These are phyloP conservation scores for Eilema caniola DNA, from an alignment of 2,888 invertebrate genomes.

Conservation along the genomic window DNA sequence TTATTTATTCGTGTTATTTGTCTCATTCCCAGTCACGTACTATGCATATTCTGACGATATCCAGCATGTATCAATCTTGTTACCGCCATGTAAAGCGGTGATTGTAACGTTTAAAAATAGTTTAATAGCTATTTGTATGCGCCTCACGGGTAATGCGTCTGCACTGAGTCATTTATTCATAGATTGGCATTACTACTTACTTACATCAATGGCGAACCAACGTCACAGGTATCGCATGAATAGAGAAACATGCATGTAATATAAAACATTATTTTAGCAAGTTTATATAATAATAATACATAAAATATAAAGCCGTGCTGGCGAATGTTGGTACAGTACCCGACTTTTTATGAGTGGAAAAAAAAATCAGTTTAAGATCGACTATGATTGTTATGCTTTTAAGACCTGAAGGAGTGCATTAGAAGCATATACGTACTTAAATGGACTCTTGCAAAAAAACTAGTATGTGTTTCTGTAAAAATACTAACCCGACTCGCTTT, in stretches of 20 bases:
- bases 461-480: neutral
- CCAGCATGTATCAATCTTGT: constrained; percentile 36
- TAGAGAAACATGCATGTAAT: constrained; percentile 12
- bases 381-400: too few relatives aligned
- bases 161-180: constrained; percentile 54
- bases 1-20: constrained; percentile 25
- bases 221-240: constrained; percentile 32
- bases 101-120: constrained; percentile 40
- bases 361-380: too few relatives aligned
- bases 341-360: too few relatives aligned
- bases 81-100: constrained; percentile 40
- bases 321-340: too few relatives aligned
- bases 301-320: neutral
- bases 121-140: constrained; percentile 50
- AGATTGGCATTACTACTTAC: constrained; percentile 47
- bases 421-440: neutral
- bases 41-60: constrained; percentile 20
- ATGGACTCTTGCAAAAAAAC: neutral
- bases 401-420: neutral
- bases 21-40: constrained; percentile 23
- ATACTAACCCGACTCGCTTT: neutral
- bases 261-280: constrained; percentile 3
- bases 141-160: constrained; percentile 39
- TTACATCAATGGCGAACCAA: constrained; percentile 48
- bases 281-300: neutral